Base-by-base conservation (phyloP, 2,888 invertebrate genomes). In the Tetrapedia diversipes region DNA sequence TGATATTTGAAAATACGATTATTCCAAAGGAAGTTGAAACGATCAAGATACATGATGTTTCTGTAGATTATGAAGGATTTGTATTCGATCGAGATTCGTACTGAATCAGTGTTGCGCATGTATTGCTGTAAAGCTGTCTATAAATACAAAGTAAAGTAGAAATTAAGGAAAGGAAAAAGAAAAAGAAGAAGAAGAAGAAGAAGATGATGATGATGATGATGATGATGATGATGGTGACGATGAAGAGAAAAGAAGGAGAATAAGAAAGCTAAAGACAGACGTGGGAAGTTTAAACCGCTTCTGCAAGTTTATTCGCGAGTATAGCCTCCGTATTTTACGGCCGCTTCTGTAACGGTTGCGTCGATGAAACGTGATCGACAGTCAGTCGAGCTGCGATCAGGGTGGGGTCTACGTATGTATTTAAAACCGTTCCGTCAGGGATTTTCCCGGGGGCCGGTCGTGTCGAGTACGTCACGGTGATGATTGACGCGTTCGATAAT, bases 361-460 rank as follows among this genome's bases (percentile, higher is more conserved):
- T 76, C 70, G 80, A 74, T 66, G 78, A 82, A 83, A 79, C 78
- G 79, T 83, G 87, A 87, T 87, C 82, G 86, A 86, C 84, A 83
- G 79, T 63, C 84, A 83, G 79, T 63, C 70, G 78, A 66, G 76
- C 66, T 79, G 64, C 43, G 77, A 79, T 76, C 75, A 22, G 45
- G 70, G 73, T 53, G 71, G 77, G 76, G 71, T 75, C 57, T 19
- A 39, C 59, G 79, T 81, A 80, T 87, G 82, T 87, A 88, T 88
- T 88, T 85, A 85, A 87, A 85, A 80, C 72, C 64, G 76, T 83
- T 87, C 82, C 83, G 83, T 85, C 86, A 83, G 80, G 81, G 85
- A 85, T 86, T 85, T 88, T 75, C 83, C 85, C 80, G 79, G 80
- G 76, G 51, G 79, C 75, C 69, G 51, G 79, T 73, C 69, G 77